phyloP scores from a whole-genome alignment of 2,888 invertebrate species.

The Eudasyphora cyanicolor region DNA sequence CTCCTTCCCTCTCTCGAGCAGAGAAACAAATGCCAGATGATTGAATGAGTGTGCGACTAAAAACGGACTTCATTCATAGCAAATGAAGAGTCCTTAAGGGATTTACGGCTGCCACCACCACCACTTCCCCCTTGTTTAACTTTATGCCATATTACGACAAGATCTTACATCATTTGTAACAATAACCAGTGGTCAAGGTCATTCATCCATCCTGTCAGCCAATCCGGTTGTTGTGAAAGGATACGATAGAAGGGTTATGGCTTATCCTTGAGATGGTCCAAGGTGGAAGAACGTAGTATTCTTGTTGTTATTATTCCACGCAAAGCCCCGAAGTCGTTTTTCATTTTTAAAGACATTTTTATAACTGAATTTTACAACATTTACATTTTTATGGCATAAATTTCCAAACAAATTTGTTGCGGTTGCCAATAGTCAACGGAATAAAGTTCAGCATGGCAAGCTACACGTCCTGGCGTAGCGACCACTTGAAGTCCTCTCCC shows the following conservation, averaged over 20 bases:
- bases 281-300: not conserved
- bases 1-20: not conserved
- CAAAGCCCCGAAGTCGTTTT: conserved; percentile 55
- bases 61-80: conserved; percentile 29
- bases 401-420: conserved; percentile 57
- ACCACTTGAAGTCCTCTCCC: not conserved
- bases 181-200: conserved; percentile 53
- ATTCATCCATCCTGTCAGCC: conserved; percentile 25
- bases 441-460: conserved; percentile 13
- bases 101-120: conserved; percentile 36
- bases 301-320: not conserved
- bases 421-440: conserved; percentile 13
- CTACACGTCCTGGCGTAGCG: not conserved
- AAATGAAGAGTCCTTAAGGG: conserved; percentile 58
- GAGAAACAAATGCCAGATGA: conserved; percentile 10
- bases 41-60: conserved; percentile 27
- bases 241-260: conserved; percentile 51
- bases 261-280: not conserved
- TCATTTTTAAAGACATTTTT: conserved; percentile 63
- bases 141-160: conserved; percentile 35
- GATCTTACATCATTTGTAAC: conserved; percentile 57
- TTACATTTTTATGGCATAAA: conserved; percentile 65
- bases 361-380: conserved; percentile 60
- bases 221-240: not conserved
- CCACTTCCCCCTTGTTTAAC: not conserved